Evolutionary conservation across 2,797 vertebrate genomes (phyloP).

Genomic region (Centropyge bicolor): DNA sequence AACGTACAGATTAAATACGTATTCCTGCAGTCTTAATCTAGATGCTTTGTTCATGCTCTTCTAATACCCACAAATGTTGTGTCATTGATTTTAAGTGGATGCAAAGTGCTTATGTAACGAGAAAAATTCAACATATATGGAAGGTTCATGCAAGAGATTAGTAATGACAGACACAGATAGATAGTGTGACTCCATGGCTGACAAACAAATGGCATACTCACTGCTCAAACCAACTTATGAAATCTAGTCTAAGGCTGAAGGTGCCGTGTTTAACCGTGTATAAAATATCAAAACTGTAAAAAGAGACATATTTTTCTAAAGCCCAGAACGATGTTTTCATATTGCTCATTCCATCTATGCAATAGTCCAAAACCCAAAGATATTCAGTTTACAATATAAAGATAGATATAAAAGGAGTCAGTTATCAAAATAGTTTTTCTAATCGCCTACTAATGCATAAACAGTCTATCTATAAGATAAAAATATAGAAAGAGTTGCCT

Average conservation of each 20-base stretch:
- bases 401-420: not conserved
- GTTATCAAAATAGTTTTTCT: no score
- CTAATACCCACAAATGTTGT: not conserved
- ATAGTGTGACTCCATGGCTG: not conserved
- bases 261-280: not conserved
- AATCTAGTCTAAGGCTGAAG: not conserved
- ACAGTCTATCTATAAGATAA: not conserved
- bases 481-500: not conserved
- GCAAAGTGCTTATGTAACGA: not conserved
- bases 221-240: not conserved
- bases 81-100: not conserved
- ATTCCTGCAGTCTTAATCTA: slow-evolving; percentile 6
- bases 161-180: not conserved
- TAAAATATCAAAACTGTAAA: not conserved
- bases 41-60: slow-evolving; percentile 6
- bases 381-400: not conserved
- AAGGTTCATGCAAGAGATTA: not conserved
- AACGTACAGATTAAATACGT: not conserved
- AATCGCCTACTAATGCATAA: no score
- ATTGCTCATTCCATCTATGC: not conserved
- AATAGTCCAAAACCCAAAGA: not conserved
- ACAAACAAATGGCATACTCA: not conserved
- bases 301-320: not conserved
- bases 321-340: not conserved
- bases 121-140: not conserved